phyloP scores from a whole-genome alignment of 2,113 vertebrate genomes.

The Macrotis lagotis region DNA sequence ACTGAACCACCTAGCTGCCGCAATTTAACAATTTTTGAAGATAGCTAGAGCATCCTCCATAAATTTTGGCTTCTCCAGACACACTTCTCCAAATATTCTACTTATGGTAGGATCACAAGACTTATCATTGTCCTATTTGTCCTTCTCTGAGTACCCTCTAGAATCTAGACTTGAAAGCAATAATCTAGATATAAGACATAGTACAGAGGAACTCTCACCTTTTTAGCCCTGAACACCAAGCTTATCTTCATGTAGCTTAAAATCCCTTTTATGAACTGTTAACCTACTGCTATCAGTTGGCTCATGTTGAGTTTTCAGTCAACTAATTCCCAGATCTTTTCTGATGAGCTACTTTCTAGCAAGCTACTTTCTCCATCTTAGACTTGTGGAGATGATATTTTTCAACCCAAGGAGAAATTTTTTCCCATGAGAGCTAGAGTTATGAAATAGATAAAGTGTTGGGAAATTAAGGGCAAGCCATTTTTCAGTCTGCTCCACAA shows the following conservation, averaged over 20 bases:
- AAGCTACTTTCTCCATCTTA: background rate
- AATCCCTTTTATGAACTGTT: no score
- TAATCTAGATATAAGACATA: no score
- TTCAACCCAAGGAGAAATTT: background rate
- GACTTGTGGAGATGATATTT: background rate
- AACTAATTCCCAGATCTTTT: background rate
- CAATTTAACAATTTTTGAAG: background rate
- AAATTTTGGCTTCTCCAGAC: background rate
- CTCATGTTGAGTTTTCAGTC: no score
- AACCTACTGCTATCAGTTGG: no score
- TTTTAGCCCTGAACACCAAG: background rate
- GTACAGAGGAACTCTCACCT: background rate
- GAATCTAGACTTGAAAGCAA: no score
- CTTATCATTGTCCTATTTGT: background rate
- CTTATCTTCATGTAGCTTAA: no score
- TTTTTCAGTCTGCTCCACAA: background rate
- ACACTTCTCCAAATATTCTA: background rate
- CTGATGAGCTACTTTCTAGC: background rate
- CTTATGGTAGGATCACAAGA: no score
- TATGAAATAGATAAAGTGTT: background rate
- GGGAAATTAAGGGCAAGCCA: constrained; percentile 1
- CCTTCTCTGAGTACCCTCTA: background rate
- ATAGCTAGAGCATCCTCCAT: background rate
- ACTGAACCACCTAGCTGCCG: background rate
- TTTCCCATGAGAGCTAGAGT: background rate